Base-by-base conservation (phyloP, 2,113 vertebrate species). In the Otolemur garnettii region DNA sequence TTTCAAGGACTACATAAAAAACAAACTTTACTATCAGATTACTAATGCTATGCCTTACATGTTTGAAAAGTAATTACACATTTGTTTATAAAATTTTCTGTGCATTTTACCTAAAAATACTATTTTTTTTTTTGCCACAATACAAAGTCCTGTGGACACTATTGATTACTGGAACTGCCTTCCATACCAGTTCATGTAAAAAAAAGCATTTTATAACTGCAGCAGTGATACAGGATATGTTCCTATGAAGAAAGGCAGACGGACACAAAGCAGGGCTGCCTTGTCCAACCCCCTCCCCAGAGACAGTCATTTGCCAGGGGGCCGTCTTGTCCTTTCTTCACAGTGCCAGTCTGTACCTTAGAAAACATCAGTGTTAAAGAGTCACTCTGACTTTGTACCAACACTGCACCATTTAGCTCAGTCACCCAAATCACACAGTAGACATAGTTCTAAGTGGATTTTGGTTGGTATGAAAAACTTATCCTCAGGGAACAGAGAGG, bases 1-100 rank as follows among this genome's bases (percentile, higher is more conserved):
- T 64, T 95, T 72, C 60, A 79, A 93, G 78, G 33, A 74, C 45
- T 94, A 88, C 72, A 53, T 22, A 64, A 92, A 92, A 87, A 72
- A 42, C 22, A 78, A 66, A 79, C 13, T n/a, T 86, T 69, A 71
- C n/a, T 45, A 71, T 79, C 87, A 57, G 8, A 87, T 57, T 88
- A 75, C 68, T 92, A 87, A 78, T 82, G 57, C 6, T 53, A 85
- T 77, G 14, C n/a, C 42, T 62, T 90, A 55, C 18, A n/a, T 30
- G 81, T 68, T 75, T 96, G 71, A 87, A 86, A 91, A 38, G 21
- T 68, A 69, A 62, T 68, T 89, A 64, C 4, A 80, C 35, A 15
- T 33, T 6, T 90, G 14, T 60, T 82, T 26, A n/a, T 87, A 69
- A 75, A 38, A 30, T 30, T 79, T 78, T 92, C 68, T 19, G 55